A percentile compares a stretch with the other conserved stretches of the same genome.
Evolutionary conservation across 2,888 invertebrate genomes (phyloP).

Genomic region (Andrena chrysosceles): DNA sequence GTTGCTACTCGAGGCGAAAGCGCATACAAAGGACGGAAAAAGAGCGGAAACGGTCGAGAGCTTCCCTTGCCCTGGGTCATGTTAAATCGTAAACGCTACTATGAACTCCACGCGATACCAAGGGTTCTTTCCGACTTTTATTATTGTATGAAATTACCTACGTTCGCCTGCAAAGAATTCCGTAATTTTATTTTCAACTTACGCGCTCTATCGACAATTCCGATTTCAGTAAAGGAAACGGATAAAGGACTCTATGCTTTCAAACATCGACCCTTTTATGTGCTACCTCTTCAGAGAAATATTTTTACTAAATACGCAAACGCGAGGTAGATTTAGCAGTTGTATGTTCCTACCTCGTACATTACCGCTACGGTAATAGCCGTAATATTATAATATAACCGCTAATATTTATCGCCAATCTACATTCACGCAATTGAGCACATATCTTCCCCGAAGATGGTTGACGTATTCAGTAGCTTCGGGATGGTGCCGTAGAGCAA

Average conservation of each 20-base stretch:
- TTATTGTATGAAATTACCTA: constrained; percentile 45
- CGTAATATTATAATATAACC: too few relatives aligned
- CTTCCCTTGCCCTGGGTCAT: constrained; percentile 45
- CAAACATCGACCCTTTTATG: constrained; percentile 3
- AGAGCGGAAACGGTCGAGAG: constrained; percentile 36
- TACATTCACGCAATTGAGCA: neutral
- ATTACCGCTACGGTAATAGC: too few relatives aligned
- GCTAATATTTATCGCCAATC: neutral
- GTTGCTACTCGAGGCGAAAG: constrained; percentile 21
- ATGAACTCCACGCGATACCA: constrained; percentile 42
- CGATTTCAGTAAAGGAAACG: neutral
- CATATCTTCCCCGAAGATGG: neutral
- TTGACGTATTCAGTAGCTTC: neutral
- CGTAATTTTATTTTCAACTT: constrained; percentile 9
- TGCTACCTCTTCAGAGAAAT: neutral
- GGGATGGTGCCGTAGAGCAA: neutral
- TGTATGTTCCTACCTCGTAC: neutral
- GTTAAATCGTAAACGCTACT: constrained; percentile 56
- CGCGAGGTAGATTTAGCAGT: neutral
- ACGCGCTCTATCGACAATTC: constrained; percentile 1
- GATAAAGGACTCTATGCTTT: neutral
- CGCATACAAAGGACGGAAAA: constrained; percentile 46
- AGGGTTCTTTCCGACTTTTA: constrained; percentile 27
- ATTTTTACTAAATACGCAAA: neutral
- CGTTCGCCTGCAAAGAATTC: constrained; percentile 28